These are phyloP conservation scores for Dichetophora obliterata DNA, from an alignment of 2,888 invertebrate genomes.

Conservation along the genomic window DNA sequence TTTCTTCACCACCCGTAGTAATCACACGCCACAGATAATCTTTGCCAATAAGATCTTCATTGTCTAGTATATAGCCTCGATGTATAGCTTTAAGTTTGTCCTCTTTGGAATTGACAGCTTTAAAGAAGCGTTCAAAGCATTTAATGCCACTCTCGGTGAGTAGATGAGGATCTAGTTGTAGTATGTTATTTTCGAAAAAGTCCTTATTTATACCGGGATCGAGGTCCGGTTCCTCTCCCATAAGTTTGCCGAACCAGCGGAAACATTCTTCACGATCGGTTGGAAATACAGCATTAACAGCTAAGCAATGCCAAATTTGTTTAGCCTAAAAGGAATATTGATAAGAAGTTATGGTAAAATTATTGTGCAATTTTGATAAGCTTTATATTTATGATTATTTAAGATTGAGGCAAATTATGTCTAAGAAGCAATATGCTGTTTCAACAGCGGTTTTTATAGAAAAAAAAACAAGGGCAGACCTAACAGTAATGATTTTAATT, in stretches of 20 bases:
- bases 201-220: constrained; percentile 96
- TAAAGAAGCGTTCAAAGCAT: constrained; percentile 78
- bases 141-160: constrained; percentile 96
- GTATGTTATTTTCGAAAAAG: constrained; percentile 95
- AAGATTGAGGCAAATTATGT: no score
- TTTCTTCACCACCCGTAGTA: constrained; percentile 91
- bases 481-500: no score
- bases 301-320: constrained; percentile 96
- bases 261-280: constrained; percentile 97
- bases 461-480: not conserved
- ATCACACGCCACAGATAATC: constrained; percentile 97
- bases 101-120: constrained; percentile 94
- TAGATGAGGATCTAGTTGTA: constrained; percentile 90
- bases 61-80: constrained; percentile 89
- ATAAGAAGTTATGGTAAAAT: not conserved
- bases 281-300: constrained; percentile 91
- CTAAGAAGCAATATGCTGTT: not conserved
- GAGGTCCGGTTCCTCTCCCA: constrained; percentile 96
- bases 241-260: constrained; percentile 97
- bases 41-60: constrained; percentile 93
- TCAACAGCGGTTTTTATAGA: not conserved
- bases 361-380: not conserved
- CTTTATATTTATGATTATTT: not conserved
- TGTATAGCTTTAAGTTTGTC: constrained; percentile 90
- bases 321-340: constrained; percentile 74